phyloP scores from a whole-genome alignment of 2,797 vertebrate genomes.

The Melanotaenia nigrans region DNA sequence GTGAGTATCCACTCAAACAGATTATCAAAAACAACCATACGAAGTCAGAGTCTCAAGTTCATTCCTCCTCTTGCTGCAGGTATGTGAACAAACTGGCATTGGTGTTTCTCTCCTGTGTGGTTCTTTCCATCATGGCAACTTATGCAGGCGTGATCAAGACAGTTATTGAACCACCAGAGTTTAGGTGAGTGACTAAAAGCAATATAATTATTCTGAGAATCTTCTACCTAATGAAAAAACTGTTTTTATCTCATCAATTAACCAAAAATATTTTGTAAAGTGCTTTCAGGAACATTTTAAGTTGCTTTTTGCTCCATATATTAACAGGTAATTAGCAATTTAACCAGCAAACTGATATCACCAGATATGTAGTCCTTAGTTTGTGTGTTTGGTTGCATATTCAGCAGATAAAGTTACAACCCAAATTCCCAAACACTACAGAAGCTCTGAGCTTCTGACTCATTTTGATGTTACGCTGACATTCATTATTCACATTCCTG shows the following conservation, averaged over 20 bases:
- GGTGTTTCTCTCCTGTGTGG: constrained; percentile 94
- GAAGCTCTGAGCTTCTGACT: too few relatives aligned
- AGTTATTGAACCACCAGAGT: constrained; percentile 83
- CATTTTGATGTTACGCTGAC: too few relatives aligned
- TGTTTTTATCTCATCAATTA: background rate
- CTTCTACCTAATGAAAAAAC: background rate
- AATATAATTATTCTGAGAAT: background rate
- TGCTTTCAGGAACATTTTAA: background rate
- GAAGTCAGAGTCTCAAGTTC: background rate
- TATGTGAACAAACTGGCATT: constrained; percentile 97
- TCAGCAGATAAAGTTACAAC: too few relatives aligned
- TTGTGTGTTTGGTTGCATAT: background rate
- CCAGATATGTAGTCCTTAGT: background rate
- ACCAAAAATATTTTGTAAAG: background rate
- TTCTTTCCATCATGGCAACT: constrained; percentile 94
- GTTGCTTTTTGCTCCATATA: background rate
- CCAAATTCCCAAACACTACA: too few relatives aligned
- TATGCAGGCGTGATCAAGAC: constrained; percentile 94
- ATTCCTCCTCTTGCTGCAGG: constrained; percentile 40
- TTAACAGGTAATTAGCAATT: background rate
- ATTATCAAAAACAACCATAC: background rate
- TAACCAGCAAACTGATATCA: background rate
- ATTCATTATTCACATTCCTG: too few relatives aligned
- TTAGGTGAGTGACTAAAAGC: constrained; percentile 83
- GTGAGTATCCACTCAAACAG: constrained; percentile 49